Conservation (phyloP, 2,797 vertebrate genomes). For the Thamnophis elegans region DNA sequence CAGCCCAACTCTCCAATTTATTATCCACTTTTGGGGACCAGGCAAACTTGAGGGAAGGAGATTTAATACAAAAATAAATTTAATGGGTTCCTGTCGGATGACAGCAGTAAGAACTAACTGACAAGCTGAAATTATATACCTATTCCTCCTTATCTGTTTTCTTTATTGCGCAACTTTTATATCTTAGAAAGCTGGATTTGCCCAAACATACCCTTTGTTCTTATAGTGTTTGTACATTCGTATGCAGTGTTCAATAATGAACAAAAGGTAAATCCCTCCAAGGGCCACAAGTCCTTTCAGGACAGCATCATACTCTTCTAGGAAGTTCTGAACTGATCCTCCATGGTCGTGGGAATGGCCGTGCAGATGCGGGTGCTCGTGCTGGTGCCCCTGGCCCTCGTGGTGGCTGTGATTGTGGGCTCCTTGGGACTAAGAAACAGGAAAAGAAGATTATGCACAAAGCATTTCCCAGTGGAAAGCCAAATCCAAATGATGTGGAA, state of each 20-base stretch:
- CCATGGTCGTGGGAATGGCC: constrained; percentile 57
- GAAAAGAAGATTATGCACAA: constrained; percentile 9
- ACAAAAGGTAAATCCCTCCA: constrained; percentile 93
- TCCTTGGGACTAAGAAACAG: constrained; percentile 79
- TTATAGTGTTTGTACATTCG: constrained; percentile 95
- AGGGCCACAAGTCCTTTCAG: constrained; percentile 94
- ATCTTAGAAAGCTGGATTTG: background rate
- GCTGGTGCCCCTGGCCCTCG: constrained; percentile 32
- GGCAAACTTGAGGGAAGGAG: background rate
- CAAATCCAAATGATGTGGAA: background rate
- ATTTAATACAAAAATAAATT: background rate
- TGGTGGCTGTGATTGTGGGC: constrained; percentile 83
- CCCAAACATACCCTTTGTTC: constrained; percentile 76
- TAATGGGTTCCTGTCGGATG: background rate
- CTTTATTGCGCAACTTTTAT: background rate
- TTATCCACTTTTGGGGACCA: background rate
- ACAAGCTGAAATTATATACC: background rate
- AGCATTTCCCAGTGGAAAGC: background rate
- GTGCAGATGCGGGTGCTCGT: constrained; percentile 67
- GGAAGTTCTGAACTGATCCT: constrained; percentile 56
- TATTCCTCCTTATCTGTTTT: background rate
- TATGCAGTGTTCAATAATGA: constrained; percentile 96
- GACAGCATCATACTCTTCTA: constrained; percentile 84
- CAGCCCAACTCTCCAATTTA: background rate
- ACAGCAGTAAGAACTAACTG: background rate